Conservation (phyloP, 2,797 vertebrate genomes). For the Coendou prehensilis region DNA sequence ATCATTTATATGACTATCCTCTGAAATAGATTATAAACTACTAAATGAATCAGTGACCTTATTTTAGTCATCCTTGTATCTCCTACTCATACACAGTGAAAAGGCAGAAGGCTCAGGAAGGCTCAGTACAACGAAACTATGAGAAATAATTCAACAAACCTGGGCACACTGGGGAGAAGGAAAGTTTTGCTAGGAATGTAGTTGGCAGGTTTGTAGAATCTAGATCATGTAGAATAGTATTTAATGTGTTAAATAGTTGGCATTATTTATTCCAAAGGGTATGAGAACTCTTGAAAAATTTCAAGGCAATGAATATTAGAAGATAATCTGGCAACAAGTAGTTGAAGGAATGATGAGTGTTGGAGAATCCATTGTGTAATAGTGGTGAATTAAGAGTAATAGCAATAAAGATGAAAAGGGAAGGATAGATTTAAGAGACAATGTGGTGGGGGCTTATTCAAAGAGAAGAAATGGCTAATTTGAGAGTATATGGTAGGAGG, state of each 20-base stretch:
- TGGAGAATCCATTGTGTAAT: background rate
- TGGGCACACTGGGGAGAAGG: background rate
- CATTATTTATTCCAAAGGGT: conserved; percentile 12
- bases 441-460: background rate
- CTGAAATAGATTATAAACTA: conserved; percentile 20
- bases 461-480: background rate
- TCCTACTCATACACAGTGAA: background rate
- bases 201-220: background rate
- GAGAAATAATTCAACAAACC: background rate
- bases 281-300: background rate
- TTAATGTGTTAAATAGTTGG: background rate
- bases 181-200: background rate
- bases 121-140: background rate
- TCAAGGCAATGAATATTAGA: conserved; percentile 19
- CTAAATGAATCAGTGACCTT: background rate
- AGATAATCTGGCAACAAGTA: background rate
- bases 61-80: background rate
- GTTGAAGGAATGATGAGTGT: background rate
- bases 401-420: background rate
- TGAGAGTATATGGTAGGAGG: background rate
- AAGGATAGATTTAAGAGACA: background rate
- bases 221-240: background rate
- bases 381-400: background rate
- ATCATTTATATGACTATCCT: background rate
- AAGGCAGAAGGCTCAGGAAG: background rate